Evolutionary conservation across 2,888 invertebrate genomes (phyloP).

Genomic region (Nephrotoma guestfalica): DNA sequence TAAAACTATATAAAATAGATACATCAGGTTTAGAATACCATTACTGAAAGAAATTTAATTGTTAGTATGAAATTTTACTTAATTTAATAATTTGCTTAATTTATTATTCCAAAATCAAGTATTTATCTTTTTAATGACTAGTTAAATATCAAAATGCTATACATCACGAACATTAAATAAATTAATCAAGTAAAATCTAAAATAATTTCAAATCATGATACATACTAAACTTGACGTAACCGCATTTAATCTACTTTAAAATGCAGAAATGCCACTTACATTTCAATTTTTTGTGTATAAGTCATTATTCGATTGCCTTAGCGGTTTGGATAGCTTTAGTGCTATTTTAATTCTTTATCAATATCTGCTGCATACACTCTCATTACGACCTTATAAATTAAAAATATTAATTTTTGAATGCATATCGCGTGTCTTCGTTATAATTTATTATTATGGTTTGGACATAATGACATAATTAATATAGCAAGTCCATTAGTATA

Average conservation of each 20-base stretch:
- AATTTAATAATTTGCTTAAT: too few relatives aligned
- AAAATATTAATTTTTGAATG: not conserved
- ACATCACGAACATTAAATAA: not conserved
- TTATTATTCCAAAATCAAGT: too few relatives aligned
- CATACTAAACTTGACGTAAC: not conserved
- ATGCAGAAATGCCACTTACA: not conserved
- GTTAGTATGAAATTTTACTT: too few relatives aligned
- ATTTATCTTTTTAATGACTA: too few relatives aligned
- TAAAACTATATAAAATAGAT: too few relatives aligned
- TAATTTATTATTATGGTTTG: not conserved
- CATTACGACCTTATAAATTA: not conserved
- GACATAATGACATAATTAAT: not conserved
- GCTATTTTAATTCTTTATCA: not conserved
- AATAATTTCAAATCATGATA: not conserved
- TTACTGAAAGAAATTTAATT: too few relatives aligned
- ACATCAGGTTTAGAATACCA: too few relatives aligned
- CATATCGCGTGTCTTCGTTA: not conserved
- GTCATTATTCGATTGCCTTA: not conserved
- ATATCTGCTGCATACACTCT: not conserved
- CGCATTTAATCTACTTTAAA: not conserved
- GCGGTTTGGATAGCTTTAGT: not conserved
- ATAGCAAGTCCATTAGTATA: not conserved
- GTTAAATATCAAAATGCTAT: not conserved
- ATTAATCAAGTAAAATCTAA: not conserved
- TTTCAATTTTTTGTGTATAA: not conserved